Conservation (phyloP, 2,113 vertebrate species). For the Vulpes lagopus region DNA sequence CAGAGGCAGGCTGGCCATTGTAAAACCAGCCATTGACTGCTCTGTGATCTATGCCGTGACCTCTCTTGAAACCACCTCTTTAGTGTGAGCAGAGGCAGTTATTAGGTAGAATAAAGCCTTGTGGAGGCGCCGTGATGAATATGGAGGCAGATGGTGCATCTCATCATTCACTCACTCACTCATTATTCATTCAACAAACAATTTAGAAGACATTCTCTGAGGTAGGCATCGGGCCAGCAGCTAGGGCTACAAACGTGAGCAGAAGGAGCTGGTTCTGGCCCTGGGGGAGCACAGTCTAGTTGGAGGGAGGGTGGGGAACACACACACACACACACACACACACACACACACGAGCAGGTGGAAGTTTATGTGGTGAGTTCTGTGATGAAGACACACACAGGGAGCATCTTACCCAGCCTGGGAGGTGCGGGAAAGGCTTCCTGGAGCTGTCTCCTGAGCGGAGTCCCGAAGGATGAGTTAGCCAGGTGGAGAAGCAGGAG, state of each 20-base stretch:
- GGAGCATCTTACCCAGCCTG: slow-evolving; percentile 80
- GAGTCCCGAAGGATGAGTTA: slow-evolving; percentile 83
- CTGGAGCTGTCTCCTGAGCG: slow-evolving; percentile 76
- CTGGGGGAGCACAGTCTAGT: neutral
- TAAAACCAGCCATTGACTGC: neutral
- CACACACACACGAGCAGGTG: neutral
- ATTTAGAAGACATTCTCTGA: neutral
- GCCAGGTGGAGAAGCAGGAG: slow-evolving; percentile 81
- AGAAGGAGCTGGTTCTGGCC: neutral
- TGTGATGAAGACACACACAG: slow-evolving; percentile 70
- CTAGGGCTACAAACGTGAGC: neutral
- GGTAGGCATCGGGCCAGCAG: neutral
- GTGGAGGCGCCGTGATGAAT: neutral
- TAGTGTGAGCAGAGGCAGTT: neutral
- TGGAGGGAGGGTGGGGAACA: no score
- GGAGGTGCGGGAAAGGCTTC: slow-evolving; percentile 73
- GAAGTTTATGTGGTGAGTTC: slow-evolving; percentile 37
- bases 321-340: no score
- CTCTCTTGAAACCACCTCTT: neutral
- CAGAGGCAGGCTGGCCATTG: neutral
- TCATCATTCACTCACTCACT: slow-evolving; percentile 15
- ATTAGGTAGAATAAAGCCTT: slow-evolving; percentile 55
- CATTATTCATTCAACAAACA: neutral
- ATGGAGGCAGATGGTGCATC: neutral
- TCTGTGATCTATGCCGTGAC: neutral